A percentile compares a stretch with the other conserved stretches of the same genome.
phyloP scores from a whole-genome alignment of 2,888 invertebrate genomes.

The Drosophila rellima region DNA sequence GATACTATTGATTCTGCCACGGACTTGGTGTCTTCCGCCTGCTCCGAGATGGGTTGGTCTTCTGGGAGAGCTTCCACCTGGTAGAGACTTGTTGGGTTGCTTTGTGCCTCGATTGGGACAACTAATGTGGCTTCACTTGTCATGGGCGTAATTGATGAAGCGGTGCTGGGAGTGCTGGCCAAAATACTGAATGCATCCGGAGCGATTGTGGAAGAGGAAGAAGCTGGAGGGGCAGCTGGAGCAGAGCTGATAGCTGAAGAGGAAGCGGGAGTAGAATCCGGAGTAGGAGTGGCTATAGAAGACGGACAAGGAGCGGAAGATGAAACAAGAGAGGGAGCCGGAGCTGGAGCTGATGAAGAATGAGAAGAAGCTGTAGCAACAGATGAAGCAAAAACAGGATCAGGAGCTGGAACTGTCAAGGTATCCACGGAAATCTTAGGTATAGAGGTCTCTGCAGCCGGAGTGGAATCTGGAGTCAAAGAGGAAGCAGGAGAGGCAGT shows the following conservation, averaged over 20 bases:
- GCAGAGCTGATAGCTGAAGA: not conserved
- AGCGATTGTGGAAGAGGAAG: not conserved
- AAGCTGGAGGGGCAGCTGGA: not conserved
- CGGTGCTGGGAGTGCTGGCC: not conserved
- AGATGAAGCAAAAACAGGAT: not conserved
- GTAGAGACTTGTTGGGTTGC: not conserved
- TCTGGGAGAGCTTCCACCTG: too few relatives aligned
- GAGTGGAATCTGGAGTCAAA: not conserved
- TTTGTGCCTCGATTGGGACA: too few relatives aligned
- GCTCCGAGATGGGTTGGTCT: not conserved
- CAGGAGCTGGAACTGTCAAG: not conserved
- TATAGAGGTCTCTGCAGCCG: not conserved
- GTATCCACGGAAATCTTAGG: not conserved
- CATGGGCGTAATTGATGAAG: not conserved
- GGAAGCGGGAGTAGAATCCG: not conserved
- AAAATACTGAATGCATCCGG: not conserved
- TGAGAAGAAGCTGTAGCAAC: not conserved
- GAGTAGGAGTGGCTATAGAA: not conserved
- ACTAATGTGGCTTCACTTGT: slow-evolving; percentile 2
- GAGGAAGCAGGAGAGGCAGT: not conserved
- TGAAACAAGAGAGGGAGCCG: not conserved
- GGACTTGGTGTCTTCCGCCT: not conserved
- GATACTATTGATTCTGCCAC: not conserved
- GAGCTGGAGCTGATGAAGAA: not conserved
- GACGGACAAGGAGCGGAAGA: not conserved